Conservation (phyloP, 2,113 vertebrate species). For the Mus musculus region GRCm39 chr5:113497001-113497500, state of each 20-base stretch:
- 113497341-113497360: not conserved
- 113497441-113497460: too few species aligned
- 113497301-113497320: not conserved
- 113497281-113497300: not conserved
- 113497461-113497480: too few species aligned
- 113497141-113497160: not conserved
- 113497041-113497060: not conserved
- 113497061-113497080: not conserved
- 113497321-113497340: too few species aligned
- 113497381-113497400: too few species aligned
- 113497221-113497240: not conserved
- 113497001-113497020: not conserved
- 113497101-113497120: not conserved
- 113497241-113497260: not conserved
- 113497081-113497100: not conserved
- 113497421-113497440: not conserved
- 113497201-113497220: not conserved
- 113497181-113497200: not conserved
- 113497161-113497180: too few species aligned
- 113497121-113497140: not conserved
- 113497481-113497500: too few species aligned
- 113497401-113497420: not conserved
- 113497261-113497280: too few species aligned
- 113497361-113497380: not conserved
- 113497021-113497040: not conserved